Evolutionary conservation across 2,888 invertebrate genomes (phyloP).

Genomic region (Lysandra coridon): DNA sequence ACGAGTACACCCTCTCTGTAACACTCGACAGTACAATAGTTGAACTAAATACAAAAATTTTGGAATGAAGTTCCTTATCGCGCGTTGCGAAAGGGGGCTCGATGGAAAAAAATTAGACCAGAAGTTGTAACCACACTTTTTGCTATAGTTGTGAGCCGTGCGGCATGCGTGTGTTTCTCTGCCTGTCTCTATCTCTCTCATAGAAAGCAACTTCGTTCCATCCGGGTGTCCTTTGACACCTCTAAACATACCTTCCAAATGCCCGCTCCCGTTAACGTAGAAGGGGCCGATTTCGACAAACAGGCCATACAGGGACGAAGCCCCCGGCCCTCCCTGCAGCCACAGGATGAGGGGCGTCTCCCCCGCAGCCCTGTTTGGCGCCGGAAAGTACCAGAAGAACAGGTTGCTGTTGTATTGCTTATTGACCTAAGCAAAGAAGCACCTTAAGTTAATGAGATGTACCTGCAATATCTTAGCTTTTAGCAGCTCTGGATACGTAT

Average conservation of each 20-base stretch:
- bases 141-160: too few species aligned
- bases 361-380: constrained; percentile 72
- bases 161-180: too few species aligned
- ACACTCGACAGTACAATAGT: not conserved
- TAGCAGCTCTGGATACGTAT: too few species aligned
- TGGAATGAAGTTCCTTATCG: too few species aligned
- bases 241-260: constrained; percentile 55
- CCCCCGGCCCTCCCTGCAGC: constrained; percentile 82
- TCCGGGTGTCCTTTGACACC: too few species aligned
- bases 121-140: too few species aligned
- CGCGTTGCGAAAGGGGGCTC: too few species aligned
- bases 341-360: constrained; percentile 80
- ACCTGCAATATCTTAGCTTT: not conserved
- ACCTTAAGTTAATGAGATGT: not conserved
- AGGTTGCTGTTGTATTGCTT: constrained; percentile 87
- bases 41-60: too few species aligned
- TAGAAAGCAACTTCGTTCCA: too few species aligned
- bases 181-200: too few species aligned
- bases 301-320: constrained; percentile 78
- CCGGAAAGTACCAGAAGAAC: constrained; percentile 93
- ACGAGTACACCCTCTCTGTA: constrained; percentile 77
- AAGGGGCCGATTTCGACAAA: constrained; percentile 84
- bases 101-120: too few species aligned
- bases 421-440: constrained; percentile 80
- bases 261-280: constrained; percentile 57